Evolutionary conservation across 2,113 vertebrate genomes (phyloP).

Genomic region (Ageneiosus marmoratus): DNA sequence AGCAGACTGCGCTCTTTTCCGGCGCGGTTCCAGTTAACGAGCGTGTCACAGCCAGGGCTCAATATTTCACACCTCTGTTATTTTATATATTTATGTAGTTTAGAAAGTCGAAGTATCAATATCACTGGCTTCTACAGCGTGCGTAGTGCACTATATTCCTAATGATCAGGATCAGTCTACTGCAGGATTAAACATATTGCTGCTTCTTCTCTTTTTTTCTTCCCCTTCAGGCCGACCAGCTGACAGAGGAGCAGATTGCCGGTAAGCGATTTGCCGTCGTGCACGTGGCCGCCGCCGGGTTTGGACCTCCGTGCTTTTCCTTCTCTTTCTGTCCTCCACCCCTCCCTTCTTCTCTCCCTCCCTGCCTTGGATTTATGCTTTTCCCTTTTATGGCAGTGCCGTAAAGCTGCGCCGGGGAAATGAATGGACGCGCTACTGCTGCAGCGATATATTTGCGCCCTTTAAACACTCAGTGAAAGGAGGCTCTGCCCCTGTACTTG

Average conservation of each 20-base stretch:
- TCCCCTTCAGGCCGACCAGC: slow-evolving; percentile 91
- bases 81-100: background rate
- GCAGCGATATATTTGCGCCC: background rate
- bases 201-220: slow-evolving; percentile 5
- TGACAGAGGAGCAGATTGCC: slow-evolving; percentile 99
- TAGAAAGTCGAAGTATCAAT: background rate
- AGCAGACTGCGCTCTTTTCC: slow-evolving; percentile 10
- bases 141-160: background rate
- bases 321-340: background rate
- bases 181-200: background rate
- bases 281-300: slow-evolving; percentile 53
- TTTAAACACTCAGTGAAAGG: background rate
- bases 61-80: background rate
- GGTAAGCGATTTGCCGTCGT: slow-evolving; percentile 77
- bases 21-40: slow-evolving; percentile 6
- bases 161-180: background rate
- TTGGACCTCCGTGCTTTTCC: slow-evolving; percentile 57
- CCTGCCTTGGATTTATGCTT: slow-evolving; percentile 69
- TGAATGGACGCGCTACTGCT: slow-evolving; percentile 65
- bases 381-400: slow-evolving; percentile 75
- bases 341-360: slow-evolving; percentile 19
- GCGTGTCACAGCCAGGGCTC: background rate
- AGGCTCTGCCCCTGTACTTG: slow-evolving; percentile 6
- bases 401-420: slow-evolving; percentile 61
- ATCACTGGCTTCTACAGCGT: background rate